Evolutionary conservation across 2,888 invertebrate genomes (phyloP), one percentile per base, ranked within the genome.

Genomic region (Nezara viridula): DNA sequence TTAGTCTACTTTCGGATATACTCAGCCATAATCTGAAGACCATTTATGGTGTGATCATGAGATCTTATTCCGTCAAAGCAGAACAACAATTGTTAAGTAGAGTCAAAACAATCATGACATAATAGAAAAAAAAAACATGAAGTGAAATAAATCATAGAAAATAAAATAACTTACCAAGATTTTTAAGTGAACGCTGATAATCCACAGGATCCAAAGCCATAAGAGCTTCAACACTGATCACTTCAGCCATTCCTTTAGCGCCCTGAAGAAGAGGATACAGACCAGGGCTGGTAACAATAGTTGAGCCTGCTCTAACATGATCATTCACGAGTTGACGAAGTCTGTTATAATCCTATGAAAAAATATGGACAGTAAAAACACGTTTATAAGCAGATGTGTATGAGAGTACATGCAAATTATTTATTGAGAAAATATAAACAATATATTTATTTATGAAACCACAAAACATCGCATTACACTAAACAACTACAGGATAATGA

Each of bases 191-290:
- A 91, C 93, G 92, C 89, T 92, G 92, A 90, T 92, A 93, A n/a
- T 93, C 93, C 37, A 93, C 92, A n/a, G 92, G 92, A 91, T 94
- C 93, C 52, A 93, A 93, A 66, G 92, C 93, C 91, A 93, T 93
- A 49, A 94, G 91, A 60, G 92, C 92, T 91, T 94, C 93, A 14
- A 93, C 92, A 90, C 93, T 93, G 49, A 93, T 92, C 24, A 93
- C 92, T 89, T 92, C 92, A 86, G 90, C 90, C 90, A 91, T 91
- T 52, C 91, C 91, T 87, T 91, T 91, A 52, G 91, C 90, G 44
- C 90, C 90, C 47, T 91, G 90, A 32, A 92, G 90, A 27, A 91
- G 90, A 7, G 91, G 91, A 89, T 91, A 91, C 27, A 92, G 90
- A 19, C 92, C 91, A 14, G 91, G 91, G 89, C 92, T 93, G 12